A percentile compares a stretch with the other conserved stretches of the same genome.
These are phyloP conservation scores for Epinephelus malabaricus DNA, from an alignment of 2,797 vertebrate species.

Conservation along the genomic window DNA sequence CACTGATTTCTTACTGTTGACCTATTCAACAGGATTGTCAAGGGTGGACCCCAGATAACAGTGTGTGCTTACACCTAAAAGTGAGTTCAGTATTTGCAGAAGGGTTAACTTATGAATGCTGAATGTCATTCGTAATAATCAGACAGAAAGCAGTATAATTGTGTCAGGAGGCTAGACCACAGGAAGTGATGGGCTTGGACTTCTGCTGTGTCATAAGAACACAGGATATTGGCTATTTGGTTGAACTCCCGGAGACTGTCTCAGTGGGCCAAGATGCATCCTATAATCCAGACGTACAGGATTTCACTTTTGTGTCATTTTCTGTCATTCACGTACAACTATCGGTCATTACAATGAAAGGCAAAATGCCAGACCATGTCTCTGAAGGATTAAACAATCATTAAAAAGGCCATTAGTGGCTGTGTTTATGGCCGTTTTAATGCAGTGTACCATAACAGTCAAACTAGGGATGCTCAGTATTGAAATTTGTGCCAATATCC, in stretches of 20 bases:
- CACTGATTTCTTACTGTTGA: constrained; percentile 5
- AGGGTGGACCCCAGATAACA: neutral
- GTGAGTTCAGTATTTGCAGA: neutral
- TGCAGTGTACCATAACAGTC: neutral
- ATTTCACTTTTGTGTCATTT: constrained; percentile 7
- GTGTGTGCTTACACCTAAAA: neutral
- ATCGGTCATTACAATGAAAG: constrained; percentile 5
- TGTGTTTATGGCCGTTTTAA: constrained; percentile 11
- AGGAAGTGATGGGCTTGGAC: constrained; percentile 12
- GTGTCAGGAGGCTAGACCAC: constrained; percentile 5
- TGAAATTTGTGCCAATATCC: constrained; percentile 20
- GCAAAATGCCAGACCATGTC: neutral
- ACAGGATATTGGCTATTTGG: constrained; percentile 9
- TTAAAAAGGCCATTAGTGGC: neutral
- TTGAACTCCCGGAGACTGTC: neutral
- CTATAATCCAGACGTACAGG: neutral
- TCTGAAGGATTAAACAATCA: constrained; percentile 3
- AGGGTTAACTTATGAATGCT: neutral
- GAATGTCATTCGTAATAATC: neutral
- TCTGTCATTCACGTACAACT: constrained; percentile 4
- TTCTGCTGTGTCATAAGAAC: neutral
- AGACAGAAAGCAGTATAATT: constrained; percentile 1
- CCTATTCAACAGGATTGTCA: neutral
- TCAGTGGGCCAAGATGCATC: neutral
- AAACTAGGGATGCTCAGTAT: constrained; percentile 7